Evolutionary conservation across 2,888 invertebrate genomes (phyloP).

Genomic region (Lamellibrachia columna): DNA sequence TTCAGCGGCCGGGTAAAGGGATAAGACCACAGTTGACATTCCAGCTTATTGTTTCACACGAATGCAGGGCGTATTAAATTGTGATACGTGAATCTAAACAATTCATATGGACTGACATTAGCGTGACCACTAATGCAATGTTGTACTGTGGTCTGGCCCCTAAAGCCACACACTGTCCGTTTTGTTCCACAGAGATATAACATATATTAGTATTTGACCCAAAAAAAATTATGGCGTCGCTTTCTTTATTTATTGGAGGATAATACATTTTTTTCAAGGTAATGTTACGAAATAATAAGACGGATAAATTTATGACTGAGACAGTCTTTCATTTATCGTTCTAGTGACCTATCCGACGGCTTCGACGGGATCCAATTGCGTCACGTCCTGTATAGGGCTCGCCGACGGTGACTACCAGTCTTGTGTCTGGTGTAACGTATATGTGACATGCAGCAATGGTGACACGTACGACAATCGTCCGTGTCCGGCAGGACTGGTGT

Average conservation of each 20-base stretch:
- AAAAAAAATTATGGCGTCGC: too few species aligned
- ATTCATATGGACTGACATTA: too few species aligned
- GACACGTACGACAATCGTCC: conserved; percentile 42
- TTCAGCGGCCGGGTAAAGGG: neutral
- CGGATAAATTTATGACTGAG: neutral
- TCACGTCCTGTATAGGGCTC: conserved; percentile 38
- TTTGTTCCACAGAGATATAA: too few species aligned
- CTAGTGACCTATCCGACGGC: neutral
- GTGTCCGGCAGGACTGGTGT: conserved; percentile 46
- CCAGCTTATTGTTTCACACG: too few species aligned
- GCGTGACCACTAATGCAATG: too few species aligned
- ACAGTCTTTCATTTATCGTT: neutral
- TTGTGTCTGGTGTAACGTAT: conserved; percentile 47
- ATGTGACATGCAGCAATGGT: conserved; percentile 46
- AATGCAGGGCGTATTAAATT: too few species aligned
- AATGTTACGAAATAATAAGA: neutral
- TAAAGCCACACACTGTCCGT: too few species aligned
- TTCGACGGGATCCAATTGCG: conserved; percentile 27
- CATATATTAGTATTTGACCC: too few species aligned
- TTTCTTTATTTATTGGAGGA: too few species aligned
- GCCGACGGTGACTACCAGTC: conserved; percentile 46
- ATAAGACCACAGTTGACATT: too few species aligned
- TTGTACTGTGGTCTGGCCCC: too few species aligned
- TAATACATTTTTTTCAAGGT: neutral
- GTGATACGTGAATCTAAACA: too few species aligned